Evolutionary conservation across 2,113 vertebrate species (phyloP), one percentile per base, ranked within the genome.

Genomic region (Chinchilla lanigera): DNA sequence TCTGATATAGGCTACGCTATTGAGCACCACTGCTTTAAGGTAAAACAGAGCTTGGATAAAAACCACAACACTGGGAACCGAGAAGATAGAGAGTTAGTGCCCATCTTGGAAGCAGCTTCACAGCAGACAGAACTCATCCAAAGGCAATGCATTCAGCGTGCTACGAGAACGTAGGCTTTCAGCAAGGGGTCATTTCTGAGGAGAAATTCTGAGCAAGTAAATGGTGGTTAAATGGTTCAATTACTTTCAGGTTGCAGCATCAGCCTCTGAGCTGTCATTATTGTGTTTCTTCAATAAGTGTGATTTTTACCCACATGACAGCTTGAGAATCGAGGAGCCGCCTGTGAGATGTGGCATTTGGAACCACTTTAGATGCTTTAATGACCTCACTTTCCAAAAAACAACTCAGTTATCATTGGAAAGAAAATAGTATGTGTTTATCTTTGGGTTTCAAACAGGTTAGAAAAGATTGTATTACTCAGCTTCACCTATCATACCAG

Each of bases 161-260:
- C n/a, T 56, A 35, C 33, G 84, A 78, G 71, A 96, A 90, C 58
- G 65, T 30, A 92, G 77, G 85, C 92, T 95, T 96, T 97, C 95
- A 97, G 90, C 58, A 88, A 84, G 19, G 77, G 90, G 95, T 97
- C 77, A 92, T 96, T 95, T 95, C 90, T n/a, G 82, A 96, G 65
- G 80, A 95, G 88, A 93, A 95, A 96, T 96, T 96, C 60, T 83
- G 97, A 96, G 93, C 71, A 80, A 97, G 97, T 95, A 97, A 97
- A 93, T 83, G 86, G 91, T 96, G 82, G 85, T 96, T 98, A 98
- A 98, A 97, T 86, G 95, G 85, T 96, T 97, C 97, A 97, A 96
- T 98, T 96, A 97, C 94, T 89, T 97, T 95, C 90, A 90, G 93
- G 60, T 92, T 94, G 94, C 93, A 87, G 91, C 84, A 89, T 81